Percentiles rank a stretch among this genome's conserved stretches.
Evolutionary conservation across 2,113 vertebrate species (phyloP).

Genomic region (Ciconia maguari): DNA sequence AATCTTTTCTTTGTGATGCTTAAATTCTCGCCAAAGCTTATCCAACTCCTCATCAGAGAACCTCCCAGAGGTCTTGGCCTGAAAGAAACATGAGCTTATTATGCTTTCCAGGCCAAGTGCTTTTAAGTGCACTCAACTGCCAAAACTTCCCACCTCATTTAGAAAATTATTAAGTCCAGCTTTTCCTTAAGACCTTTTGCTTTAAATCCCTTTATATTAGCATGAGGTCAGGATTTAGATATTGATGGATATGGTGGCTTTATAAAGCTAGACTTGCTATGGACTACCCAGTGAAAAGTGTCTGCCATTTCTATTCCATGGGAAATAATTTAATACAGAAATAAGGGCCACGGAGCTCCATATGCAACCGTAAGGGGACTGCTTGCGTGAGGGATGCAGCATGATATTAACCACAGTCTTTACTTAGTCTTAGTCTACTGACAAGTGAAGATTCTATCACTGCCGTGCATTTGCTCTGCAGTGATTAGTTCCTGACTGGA

Average conservation of each 20-base stretch:
- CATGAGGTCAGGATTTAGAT: neutral
- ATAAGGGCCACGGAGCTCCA: neutral
- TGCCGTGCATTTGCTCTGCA: neutral
- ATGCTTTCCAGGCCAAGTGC: neutral
- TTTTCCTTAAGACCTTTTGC: neutral
- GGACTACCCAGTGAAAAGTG: neutral
- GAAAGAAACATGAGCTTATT: neutral
- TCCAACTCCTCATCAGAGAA: constrained; percentile 88
- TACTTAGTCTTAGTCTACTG: neutral
- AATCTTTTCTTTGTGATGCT: constrained; percentile 91
- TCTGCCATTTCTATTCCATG: neutral
- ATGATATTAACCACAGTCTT: neutral
- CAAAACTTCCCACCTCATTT: neutral
- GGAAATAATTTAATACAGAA: neutral
- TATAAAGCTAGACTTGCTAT: neutral
- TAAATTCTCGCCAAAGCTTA: constrained; percentile 89
- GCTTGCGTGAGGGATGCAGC: neutral
- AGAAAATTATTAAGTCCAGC: neutral
- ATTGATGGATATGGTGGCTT: neutral
- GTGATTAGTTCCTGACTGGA: neutral
- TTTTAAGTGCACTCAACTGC: neutral
- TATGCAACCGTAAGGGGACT: neutral
- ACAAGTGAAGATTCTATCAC: neutral
- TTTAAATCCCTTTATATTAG: neutral
- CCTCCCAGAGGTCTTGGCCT: constrained; percentile 93